Evolutionary conservation across 2,797 vertebrate genomes (phyloP), one percentile per base, ranked within the genome.

Genomic region (Ctenosaura bakeri): DNA sequence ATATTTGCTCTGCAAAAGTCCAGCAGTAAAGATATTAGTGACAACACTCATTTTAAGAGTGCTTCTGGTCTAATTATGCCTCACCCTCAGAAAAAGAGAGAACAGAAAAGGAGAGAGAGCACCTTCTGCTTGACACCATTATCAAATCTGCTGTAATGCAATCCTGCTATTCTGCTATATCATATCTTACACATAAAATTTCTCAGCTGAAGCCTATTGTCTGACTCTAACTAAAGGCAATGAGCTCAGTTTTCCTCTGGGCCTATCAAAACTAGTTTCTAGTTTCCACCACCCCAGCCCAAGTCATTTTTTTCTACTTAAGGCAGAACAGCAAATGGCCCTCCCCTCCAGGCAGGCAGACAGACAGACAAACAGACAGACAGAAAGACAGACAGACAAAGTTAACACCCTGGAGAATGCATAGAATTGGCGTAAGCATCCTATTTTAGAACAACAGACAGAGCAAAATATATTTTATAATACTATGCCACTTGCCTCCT

Each of bases 61-160:
- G 24, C 83, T 82, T 22, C 74, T 82, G 22, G 62, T n/a, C 42
- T 90, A 83, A 64, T 64, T 78, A 54, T 83, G 66, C 26, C 74
- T 16, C 74, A 46, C 74, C 26, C 56, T 66, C 71, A 2, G 29
- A 6, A 82, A 74, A 50, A 29, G 42, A 74, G 42, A 32, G 84
- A 85, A 83, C 6, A 88, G 26, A 20, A 69, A 69, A 69, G 32
- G 66, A 32, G 10, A 69, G 10, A 32, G 32, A 52, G 42, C 0
- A 0, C 35, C 90, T 77, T 0, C 0, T 73, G 71, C 59, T 83
- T 24, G 86, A 24, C 59, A 29, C 26, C 2, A 46, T 35, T 38
- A 82, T 38, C 79, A 52, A 91, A 91, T 24, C 26, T 90, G 38
- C 54, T 81, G 64, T 89, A 85, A 82, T 85, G 89, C 90, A 77